Evolutionary conservation across 2,888 invertebrate genomes (phyloP).

Genomic region (Belgica antarctica): DNA sequence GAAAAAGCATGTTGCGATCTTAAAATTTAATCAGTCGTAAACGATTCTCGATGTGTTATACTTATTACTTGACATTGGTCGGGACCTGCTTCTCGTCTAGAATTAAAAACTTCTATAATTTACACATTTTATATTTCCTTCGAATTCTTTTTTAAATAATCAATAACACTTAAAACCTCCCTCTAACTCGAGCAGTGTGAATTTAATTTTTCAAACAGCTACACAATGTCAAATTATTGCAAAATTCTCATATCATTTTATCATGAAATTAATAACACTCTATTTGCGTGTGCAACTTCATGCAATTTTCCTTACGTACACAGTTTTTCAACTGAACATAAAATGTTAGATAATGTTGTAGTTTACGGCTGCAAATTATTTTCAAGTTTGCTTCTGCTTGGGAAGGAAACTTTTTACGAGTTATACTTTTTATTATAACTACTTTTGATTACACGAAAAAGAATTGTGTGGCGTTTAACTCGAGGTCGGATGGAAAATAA

Average conservation of each 20-base stretch:
- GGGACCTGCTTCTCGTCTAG: too few species aligned
- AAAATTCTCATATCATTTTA: slow-evolving; percentile 26
- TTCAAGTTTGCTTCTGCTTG: slow-evolving; percentile 23
- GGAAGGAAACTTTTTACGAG: slow-evolving; percentile 40
- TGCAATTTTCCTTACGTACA: slow-evolving; percentile 15
- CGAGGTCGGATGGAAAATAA: not conserved
- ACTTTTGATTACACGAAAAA: slow-evolving; percentile 37
- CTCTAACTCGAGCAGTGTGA: not conserved
- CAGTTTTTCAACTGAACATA: slow-evolving; percentile 3
- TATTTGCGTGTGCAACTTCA: slow-evolving; percentile 29
- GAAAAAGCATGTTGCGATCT: too few species aligned
- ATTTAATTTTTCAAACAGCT: slow-evolving; percentile 8
- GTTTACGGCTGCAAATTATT: slow-evolving; percentile 23
- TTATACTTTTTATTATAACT: slow-evolving; percentile 36
- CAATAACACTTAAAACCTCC: not conserved
- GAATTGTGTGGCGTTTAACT: slow-evolving; percentile 1
- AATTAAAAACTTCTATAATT: too few species aligned
- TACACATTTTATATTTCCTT: too few species aligned
- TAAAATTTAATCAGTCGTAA: too few species aligned
- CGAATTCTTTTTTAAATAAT: too few species aligned
- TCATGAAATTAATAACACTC: slow-evolving; percentile 27
- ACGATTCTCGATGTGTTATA: too few species aligned
- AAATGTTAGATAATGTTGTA: slow-evolving; percentile 28
- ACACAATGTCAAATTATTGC: slow-evolving; percentile 14
- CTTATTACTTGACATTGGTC: too few species aligned